phyloP scores from a whole-genome alignment of 1,140 invertebrate genomes.

The Frieseomelitta varia region DNA sequence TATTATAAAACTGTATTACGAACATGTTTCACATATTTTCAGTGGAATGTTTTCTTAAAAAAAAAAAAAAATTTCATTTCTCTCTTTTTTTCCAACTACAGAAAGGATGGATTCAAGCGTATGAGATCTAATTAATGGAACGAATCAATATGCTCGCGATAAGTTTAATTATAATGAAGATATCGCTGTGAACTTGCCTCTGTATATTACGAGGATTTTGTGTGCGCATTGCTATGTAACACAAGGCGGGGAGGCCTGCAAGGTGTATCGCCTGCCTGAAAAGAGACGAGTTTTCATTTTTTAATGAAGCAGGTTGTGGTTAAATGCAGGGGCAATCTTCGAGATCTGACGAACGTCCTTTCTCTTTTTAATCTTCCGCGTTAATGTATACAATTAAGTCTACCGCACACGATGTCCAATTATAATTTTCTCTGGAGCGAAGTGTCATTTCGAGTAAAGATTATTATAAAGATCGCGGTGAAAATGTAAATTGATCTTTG shows the following conservation, averaged over 20 bases:
- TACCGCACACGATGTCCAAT: background rate
- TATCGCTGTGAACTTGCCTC: constrained; percentile 80
- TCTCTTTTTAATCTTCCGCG: background rate
- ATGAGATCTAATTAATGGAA: background rate
- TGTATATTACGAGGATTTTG: constrained; percentile 85
- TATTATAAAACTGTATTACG: too few species aligned
- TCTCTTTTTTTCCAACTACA: too few species aligned
- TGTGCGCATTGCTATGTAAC: constrained; percentile 87
- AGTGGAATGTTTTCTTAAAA: too few species aligned
- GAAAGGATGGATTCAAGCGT: background rate
- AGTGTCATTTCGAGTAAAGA: background rate
- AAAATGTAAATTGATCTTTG: background rate
- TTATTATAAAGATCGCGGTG: background rate
- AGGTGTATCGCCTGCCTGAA: constrained; percentile 90
- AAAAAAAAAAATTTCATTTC: background rate
- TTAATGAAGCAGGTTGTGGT: background rate
- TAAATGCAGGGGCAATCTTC: background rate
- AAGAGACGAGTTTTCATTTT: constrained; percentile 13
- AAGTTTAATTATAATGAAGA: background rate
- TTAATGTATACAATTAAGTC: background rate
- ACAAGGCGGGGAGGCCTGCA: constrained; percentile 87
- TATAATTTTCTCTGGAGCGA: background rate
- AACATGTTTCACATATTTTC: background rate
- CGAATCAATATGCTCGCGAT: background rate
- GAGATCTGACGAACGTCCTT: too few species aligned